These are phyloP conservation scores for Hyposoter didymator DNA, from an alignment of 2,888 invertebrate genomes.

Conservation along the genomic window DNA sequence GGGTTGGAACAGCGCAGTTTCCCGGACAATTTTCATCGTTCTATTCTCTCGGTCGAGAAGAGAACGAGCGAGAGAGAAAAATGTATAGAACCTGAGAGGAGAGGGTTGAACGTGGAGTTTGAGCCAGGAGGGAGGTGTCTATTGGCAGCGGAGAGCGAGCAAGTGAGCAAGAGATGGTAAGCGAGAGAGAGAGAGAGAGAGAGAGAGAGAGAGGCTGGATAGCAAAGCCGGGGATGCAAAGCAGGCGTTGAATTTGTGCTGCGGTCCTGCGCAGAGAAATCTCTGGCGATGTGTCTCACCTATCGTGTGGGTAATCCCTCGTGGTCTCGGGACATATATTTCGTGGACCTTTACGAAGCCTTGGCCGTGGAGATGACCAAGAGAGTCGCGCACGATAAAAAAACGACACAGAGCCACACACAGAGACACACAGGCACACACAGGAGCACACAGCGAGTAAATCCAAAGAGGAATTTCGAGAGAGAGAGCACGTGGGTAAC, in stretches of 20 bases:
- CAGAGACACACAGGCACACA: neutral
- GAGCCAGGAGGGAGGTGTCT: conserved; percentile 68
- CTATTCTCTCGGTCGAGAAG: conserved; percentile 16
- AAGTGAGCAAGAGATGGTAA: conserved; percentile 11
- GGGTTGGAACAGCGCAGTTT: conserved; percentile 68
- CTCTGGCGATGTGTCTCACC: conserved; percentile 71
- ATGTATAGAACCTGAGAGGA: conserved; percentile 4
- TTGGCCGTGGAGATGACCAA: neutral
- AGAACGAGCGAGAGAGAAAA: neutral
- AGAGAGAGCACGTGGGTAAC: conserved; percentile 43
- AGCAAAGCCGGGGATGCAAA: conserved; percentile 80
- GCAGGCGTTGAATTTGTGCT: conserved; percentile 82
- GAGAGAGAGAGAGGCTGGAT: conserved; percentile 53
- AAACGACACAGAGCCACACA: neutral
- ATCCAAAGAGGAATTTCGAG: neutral
- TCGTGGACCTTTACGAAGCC: conserved; percentile 11
- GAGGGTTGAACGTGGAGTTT: conserved; percentile 58
- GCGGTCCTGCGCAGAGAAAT: conserved; percentile 81
- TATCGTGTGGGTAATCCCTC: conserved; percentile 28
- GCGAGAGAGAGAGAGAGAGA: too few relatives aligned
- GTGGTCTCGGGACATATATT: conserved; percentile 21
- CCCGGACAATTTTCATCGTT: conserved; percentile 69
- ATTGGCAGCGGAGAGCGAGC: conserved; percentile 46
- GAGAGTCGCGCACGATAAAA: neutral
- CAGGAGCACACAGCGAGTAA: neutral